A percentile compares a stretch with the other conserved stretches of the same genome.
Evolutionary conservation across 1,140 invertebrate genomes (phyloP).

Genomic region (Brachionus rotundiformis): DNA sequence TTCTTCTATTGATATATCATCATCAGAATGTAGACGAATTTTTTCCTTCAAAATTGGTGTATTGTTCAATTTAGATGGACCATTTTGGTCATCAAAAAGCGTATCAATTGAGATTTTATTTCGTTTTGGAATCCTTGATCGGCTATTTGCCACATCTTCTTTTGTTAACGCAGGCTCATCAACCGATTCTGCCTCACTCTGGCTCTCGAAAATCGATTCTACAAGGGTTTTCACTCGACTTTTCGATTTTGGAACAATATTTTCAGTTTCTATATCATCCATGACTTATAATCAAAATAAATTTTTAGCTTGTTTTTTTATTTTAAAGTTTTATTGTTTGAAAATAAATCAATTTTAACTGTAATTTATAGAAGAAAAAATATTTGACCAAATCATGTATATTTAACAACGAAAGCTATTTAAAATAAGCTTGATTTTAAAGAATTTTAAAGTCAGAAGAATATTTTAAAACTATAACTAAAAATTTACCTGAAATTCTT

Average conservation of each 20-base stretch:
- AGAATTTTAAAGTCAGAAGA: too few species aligned
- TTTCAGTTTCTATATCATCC: constrained; percentile 19
- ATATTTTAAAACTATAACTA: too few species aligned
- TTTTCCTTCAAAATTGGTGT: background rate
- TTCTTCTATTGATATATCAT: constrained; percentile 8
- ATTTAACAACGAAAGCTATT: too few species aligned
- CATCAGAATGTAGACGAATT: background rate
- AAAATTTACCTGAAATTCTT: too few species aligned
- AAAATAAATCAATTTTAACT: too few species aligned
- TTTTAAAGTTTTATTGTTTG: too few species aligned
- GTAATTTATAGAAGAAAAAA: too few species aligned
- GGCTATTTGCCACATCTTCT: background rate
- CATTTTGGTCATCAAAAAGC: background rate
- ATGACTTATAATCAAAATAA: too few species aligned
- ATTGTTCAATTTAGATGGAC: background rate
- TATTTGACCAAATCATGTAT: too few species aligned
- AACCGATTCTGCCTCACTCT: background rate
- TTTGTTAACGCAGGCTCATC: background rate
- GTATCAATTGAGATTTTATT: background rate
- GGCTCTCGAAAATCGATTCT: background rate
- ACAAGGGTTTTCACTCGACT: background rate
- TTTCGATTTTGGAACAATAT: background rate
- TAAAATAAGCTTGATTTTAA: too few species aligned
- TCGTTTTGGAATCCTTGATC: background rate
- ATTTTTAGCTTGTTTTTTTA: too few species aligned